Conservation (phyloP, 2,113 vertebrate species). For the Picathartes gymnocephalus region DNA sequence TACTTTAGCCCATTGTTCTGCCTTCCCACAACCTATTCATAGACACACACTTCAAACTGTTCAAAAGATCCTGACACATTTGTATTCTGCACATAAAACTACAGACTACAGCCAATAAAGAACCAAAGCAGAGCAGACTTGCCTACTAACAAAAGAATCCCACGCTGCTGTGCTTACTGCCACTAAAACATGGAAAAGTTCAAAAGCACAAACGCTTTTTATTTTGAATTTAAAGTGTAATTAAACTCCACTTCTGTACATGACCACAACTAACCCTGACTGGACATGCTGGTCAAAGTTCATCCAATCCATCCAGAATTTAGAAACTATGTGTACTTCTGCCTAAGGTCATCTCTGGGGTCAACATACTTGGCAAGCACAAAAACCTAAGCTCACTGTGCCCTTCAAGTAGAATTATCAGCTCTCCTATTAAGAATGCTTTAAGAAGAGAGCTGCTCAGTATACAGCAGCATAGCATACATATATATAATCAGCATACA, state of each 20-base stretch:
- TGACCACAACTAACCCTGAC: background rate
- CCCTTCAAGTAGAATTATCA: background rate
- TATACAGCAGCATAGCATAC: background rate
- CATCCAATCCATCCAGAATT: background rate
- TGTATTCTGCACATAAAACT: constrained; percentile 50
- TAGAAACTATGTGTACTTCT: background rate
- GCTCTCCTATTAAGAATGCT: background rate
- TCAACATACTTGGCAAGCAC: background rate
- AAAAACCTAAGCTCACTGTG: background rate
- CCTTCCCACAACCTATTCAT: constrained; percentile 48
- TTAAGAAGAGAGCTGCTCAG: background rate
- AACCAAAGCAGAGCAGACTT: constrained; percentile 8
- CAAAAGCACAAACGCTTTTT: background rate
- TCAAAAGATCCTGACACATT: constrained; percentile 48
- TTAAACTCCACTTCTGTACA: background rate
- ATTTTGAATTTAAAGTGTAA: background rate
- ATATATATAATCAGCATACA: background rate
- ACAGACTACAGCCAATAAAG: constrained; percentile 23
- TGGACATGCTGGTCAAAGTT: background rate
- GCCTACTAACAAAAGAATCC: background rate
- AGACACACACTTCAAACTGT: constrained; percentile 2
- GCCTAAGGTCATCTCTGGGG: background rate
- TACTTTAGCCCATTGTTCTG: constrained; percentile 31
- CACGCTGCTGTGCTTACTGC: background rate
- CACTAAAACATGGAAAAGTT: background rate